These are phyloP conservation scores for Rhadina sibilatrix DNA, from an alignment of 2,113 vertebrate genomes.

Conservation along the genomic window DNA sequence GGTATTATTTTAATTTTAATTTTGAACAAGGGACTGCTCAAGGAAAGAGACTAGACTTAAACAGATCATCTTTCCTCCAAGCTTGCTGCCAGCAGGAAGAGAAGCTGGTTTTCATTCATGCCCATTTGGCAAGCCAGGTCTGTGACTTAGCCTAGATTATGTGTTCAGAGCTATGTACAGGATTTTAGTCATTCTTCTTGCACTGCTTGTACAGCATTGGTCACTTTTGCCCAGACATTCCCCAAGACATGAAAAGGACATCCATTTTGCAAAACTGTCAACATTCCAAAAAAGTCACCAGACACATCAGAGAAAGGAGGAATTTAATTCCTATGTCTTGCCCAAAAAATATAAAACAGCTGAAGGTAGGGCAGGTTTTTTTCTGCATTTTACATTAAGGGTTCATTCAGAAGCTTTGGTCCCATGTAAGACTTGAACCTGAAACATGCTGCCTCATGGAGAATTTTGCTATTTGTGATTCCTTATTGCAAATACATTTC, in stretches of 20 bases:
- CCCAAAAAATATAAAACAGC: not conserved
- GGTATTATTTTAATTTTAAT: constrained; percentile 32
- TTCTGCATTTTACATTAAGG: not conserved
- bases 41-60: constrained; percentile 55
- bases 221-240: not conserved
- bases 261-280: not conserved
- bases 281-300: not conserved
- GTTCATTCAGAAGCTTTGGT: not conserved
- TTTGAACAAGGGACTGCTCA: constrained; percentile 27
- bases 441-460: not conserved
- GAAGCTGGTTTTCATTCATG: constrained; percentile 33
- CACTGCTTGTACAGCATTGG: not conserved
- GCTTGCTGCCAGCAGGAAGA: constrained; percentile 8
- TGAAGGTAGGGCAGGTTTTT: not conserved
- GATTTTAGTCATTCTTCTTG: constrained; percentile 21
- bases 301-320: not conserved
- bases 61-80: constrained; percentile 54
- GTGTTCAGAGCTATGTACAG: not conserved
- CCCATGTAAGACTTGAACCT: not conserved
- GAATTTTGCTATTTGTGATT: not conserved
- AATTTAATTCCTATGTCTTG: not conserved
- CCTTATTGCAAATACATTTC: not conserved
- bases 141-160: constrained; percentile 18
- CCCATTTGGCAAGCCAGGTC: constrained; percentile 31
- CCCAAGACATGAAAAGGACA: not conserved